Base-by-base conservation (phyloP, 2,797 vertebrate genomes). In the Potorous gilbertii region DNA sequence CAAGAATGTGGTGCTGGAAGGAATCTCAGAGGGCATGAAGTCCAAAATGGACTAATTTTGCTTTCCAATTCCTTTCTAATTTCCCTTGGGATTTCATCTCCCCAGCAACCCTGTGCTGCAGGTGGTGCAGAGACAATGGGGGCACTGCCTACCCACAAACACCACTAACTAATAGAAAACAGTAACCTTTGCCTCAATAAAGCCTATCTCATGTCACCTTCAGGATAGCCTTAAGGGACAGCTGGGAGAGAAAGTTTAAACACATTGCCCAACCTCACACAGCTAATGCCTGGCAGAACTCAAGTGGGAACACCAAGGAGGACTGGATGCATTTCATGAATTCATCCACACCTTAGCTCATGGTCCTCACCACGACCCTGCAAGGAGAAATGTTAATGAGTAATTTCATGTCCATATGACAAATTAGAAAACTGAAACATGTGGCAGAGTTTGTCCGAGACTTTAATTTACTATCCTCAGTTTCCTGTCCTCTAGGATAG, bases 11-110 rank as follows among this genome's bases (percentile, higher is more conserved):
- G 21, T 46, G 9, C 40, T 81, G 9, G 0, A 81, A 81, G 74
- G 6, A 46, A 46, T 2, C 74, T 81, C 21, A 10, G 31, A n/a
- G 4, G 14, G 9, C 21, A 46, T 46, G 8, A 81, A 81, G 40
- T 11, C 18, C 40, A 81, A 21, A 27, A 81, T 24, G 40, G 9
- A 27, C 74, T 81, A 40, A 74, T 40, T 81, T 40, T 46, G 40
- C 74, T 81, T 74, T 21, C n/a, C 40, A 46, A 46, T 46, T 21
- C 74, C 21, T 46, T 96, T 95, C 92, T 90, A 40, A 91, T 91
- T 81, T 56, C 16, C 66, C 90, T 56, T 54, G 10, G 62, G 24
- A 31, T 46, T 56, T 90, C 90, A 10, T 56, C 29, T 21, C 90
- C 55, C 31, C 66, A n/a, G 40, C 27, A 28, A 56, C 29, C 40